Evolutionary conservation across 2,888 invertebrate genomes (phyloP).

Genomic region (Zygogramma bicolorata): DNA sequence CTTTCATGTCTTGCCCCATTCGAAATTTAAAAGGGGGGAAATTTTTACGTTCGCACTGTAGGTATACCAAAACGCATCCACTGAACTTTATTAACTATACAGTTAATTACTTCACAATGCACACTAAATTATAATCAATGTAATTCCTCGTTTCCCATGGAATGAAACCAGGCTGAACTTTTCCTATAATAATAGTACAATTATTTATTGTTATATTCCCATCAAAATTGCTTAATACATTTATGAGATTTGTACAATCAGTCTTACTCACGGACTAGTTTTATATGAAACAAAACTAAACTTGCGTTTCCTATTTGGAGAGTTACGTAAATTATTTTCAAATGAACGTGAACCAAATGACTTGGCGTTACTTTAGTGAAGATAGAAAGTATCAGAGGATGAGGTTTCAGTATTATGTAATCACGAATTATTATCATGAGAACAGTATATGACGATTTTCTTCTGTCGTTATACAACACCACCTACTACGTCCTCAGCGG

Average conservation of each 20-base stretch:
- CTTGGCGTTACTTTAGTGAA: not conserved
- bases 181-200: slow-evolving; percentile 35
- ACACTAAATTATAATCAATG: not conserved
- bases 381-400: slow-evolving; percentile 5
- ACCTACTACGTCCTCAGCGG: not conserved
- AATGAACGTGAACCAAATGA: not conserved
- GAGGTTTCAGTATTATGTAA: not conserved
- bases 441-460: not conserved
- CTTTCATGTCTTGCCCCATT: too few species aligned
- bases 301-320: not conserved
- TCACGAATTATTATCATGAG: not conserved
- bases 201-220: slow-evolving; percentile 41
- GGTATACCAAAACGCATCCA: too few species aligned
- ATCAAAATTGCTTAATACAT: slow-evolving; percentile 37
- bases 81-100: too few species aligned
- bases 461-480: not conserved
- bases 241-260: slow-evolving; percentile 30
- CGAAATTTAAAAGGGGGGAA: too few species aligned
- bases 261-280: slow-evolving; percentile 43
- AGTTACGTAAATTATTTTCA: slow-evolving; percentile 12
- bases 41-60: too few species aligned
- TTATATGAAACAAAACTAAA: slow-evolving; percentile 17
- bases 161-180: slow-evolving; percentile 28
- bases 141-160: slow-evolving; percentile 24
- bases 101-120: not conserved